Base-by-base conservation (phyloP, 2,888 invertebrate species). In the Lucinisca nassula region DNA sequence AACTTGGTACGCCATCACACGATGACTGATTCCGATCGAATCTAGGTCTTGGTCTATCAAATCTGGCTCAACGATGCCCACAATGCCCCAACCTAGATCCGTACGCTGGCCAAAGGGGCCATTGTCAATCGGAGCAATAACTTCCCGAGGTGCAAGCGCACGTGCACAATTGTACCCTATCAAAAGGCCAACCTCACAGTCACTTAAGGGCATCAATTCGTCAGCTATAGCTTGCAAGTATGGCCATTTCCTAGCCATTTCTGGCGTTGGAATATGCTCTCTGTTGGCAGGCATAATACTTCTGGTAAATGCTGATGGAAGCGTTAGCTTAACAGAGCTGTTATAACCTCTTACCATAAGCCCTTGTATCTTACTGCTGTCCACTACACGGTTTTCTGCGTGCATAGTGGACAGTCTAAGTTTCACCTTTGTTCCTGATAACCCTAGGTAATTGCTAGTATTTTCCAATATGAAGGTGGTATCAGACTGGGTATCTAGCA, bases 401-500 rank as follows among this genome's bases (percentile, higher is more conserved):
- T 85, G 45, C 84, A 88, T 86, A 1, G 90, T 92, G 10, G 91
- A 86, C 12, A 92, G 74, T 6, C 49, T 67, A n/a, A 92, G 55
- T 24, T 79, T 67, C 14, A 82, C 76, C 8, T 49, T 24, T 38
- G 45, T 30, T 17, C 87, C 85, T 12, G 74, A 35, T 3, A 87
- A 40, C 35, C 86, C 84, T 14, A 92, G 70, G 21, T 21, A 67
- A 24, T 79, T 51, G 45, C 79, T 58, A 10, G 89, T 87, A 2
- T 82, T 37, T 24, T 85, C 85, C 10, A 83, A 51, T 21, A 90
- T 40, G 45, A 92, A 91, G 0, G 88, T 90, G 0, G 90, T 86
- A 40, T 92, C 90, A 14, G 89, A 89, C 67, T 90, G 90, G 6
- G 91, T 85, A 75, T 92, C 92, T 0, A 92, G 49, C 24, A 92